These are phyloP conservation scores for Polydrusus cervinus DNA, from an alignment of 2,888 invertebrate species.

Conservation along the genomic window DNA sequence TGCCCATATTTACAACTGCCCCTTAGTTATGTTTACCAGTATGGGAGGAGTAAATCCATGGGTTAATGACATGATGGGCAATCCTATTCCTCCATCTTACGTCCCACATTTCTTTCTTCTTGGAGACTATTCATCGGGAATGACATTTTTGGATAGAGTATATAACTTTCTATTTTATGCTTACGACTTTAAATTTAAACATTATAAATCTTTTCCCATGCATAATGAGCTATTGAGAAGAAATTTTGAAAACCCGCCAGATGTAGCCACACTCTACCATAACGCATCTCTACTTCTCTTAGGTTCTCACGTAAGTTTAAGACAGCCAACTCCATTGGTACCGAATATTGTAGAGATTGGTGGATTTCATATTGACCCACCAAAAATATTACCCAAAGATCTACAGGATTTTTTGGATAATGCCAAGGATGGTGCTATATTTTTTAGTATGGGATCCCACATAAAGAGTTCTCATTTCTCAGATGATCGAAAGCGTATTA, in stretches of 20 bases:
- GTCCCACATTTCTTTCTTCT: not conserved
- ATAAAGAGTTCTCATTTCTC: slow-evolving; percentile 75
- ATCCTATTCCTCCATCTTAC: not conserved
- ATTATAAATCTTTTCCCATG: slow-evolving; percentile 58
- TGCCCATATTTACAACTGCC: slow-evolving; percentile 27
- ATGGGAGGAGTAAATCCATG: slow-evolving; percentile 57
- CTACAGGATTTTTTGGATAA: slow-evolving; percentile 72
- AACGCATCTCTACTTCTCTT: slow-evolving; percentile 59
- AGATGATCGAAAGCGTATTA: slow-evolving; percentile 71
- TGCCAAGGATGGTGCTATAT: slow-evolving; percentile 73
- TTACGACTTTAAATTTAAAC: not conserved
- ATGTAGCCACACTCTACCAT: slow-evolving; percentile 18
- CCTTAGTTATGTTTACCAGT: slow-evolving; percentile 29
- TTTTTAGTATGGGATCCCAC: slow-evolving; percentile 77
- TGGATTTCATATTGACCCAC: slow-evolving; percentile 70
- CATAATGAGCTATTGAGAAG: slow-evolving; percentile 57
- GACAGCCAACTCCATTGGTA: slow-evolving; percentile 70
- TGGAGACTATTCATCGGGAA: slow-evolving; percentile 9
- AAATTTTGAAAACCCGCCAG: slow-evolving; percentile 7
- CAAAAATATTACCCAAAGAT: slow-evolving; percentile 65
- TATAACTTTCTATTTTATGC: not conserved
- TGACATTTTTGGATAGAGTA: slow-evolving; percentile 31
- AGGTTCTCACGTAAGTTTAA: slow-evolving; percentile 72
- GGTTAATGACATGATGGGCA: slow-evolving; percentile 13
- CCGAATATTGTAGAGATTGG: slow-evolving; percentile 75